These are phyloP conservation scores for Potorous gilbertii DNA, from an alignment of 2,797 vertebrate species.

Conservation along the genomic window DNA sequence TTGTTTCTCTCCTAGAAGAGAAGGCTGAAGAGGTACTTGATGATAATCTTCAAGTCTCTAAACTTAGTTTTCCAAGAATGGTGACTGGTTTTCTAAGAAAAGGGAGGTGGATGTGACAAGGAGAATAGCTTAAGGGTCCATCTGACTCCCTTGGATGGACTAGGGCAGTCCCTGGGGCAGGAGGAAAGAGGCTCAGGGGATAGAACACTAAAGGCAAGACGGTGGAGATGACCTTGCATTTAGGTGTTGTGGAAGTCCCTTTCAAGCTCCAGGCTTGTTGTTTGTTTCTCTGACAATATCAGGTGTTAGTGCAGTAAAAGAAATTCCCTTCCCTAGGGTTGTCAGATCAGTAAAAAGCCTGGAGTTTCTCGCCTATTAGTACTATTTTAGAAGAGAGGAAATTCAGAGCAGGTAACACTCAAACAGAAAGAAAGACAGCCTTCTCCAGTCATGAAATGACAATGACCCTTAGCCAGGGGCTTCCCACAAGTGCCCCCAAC, in stretches of 20 bases:
- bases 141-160: neutral
- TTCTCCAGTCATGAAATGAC: neutral
- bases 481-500: too few relatives aligned
- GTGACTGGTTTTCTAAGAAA: neutral
- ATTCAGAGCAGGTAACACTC: neutral
- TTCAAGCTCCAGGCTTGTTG: neutral
- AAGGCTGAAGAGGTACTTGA: neutral
- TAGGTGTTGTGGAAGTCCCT: neutral
- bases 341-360: neutral
- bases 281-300: neutral
- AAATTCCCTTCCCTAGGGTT: neutral
- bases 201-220: neutral
- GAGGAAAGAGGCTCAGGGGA: neutral
- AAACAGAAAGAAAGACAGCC: neutral
- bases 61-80: neutral
- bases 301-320: neutral
- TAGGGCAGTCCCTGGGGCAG: neutral
- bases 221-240: neutral
- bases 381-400: neutral
- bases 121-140: neutral
- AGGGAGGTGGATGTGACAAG: neutral
- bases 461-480: rapidly evolving
- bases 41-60: neutral
- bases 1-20: neutral
- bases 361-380: neutral